Evolutionary conservation across 1,140 invertebrate species (phyloP).

Genomic region (Hylaeus anthracinus): DNA sequence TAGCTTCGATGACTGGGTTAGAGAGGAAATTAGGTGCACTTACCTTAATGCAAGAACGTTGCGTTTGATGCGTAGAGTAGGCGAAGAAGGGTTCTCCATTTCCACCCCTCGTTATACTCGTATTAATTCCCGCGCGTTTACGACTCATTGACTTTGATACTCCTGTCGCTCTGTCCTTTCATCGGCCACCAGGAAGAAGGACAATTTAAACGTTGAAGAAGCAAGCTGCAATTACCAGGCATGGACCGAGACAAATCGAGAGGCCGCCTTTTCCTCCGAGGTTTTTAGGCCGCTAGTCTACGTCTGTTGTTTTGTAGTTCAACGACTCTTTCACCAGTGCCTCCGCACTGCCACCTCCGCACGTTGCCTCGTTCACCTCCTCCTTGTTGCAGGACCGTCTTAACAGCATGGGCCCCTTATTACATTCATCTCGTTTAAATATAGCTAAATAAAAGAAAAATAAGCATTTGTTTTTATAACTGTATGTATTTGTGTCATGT

Average conservation of each 20-base stretch:
- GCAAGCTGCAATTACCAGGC: constrained; percentile 22
- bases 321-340: constrained; percentile 59
- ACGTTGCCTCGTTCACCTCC: constrained; percentile 38
- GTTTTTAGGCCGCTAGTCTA: constrained; percentile 65
- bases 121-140: constrained; percentile 20
- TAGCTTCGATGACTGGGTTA: not conserved
- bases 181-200: not conserved
- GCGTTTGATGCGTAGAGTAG: too few species aligned
- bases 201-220: constrained; percentile 26
- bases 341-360: constrained; percentile 39
- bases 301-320: constrained; percentile 67
- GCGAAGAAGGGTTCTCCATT: not conserved
- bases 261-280: constrained; percentile 45
- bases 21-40: too few species aligned
- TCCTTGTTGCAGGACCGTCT: constrained; percentile 1
- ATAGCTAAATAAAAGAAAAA: too few species aligned
- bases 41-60: too few species aligned
- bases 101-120: constrained; percentile 14
- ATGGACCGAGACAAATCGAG: constrained; percentile 46
- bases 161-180: not conserved
- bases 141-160: constrained; percentile 17
- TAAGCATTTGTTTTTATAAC: too few species aligned
- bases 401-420: constrained; percentile 42
- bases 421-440: not conserved
- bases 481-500: too few species aligned